Conservation (phyloP, 2,113 vertebrate genomes). For the Tricholaema leucomelas region DNA sequence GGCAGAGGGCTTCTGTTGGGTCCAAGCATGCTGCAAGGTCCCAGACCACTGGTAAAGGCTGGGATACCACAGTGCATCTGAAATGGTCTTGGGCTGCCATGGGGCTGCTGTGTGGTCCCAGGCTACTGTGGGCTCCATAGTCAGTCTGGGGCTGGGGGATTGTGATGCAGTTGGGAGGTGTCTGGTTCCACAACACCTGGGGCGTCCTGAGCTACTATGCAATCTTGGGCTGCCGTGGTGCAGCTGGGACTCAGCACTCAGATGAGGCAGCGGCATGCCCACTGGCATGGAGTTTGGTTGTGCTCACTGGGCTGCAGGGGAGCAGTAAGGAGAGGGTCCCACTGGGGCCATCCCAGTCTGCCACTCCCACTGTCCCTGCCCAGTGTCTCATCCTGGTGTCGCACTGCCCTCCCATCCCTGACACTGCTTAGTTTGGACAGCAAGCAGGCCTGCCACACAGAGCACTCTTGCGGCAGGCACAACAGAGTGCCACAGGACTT, state of each 20-base stretch:
- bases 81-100: neutral
- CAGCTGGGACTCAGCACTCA: neutral
- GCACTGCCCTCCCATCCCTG: neutral
- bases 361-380: rapidly evolving
- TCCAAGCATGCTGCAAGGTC: neutral
- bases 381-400: rapidly evolving
- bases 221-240: neutral
- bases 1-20: neutral
- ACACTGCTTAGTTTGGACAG: rapidly evolving
- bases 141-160: neutral
- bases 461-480: neutral
- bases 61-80: neutral
- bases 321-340: rapidly evolving
- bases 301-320: rapidly evolving
- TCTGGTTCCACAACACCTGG: neutral
- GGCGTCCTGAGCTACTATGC: neutral
- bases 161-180: neutral
- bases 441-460: rapidly evolving
- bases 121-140: neutral
- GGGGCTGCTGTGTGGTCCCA: neutral
- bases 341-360: rapidly evolving
- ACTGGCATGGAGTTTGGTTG: neutral
- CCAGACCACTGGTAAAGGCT: neutral
- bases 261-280: neutral
- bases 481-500: neutral